Conservation (phyloP, 2,888 invertebrate genomes). For the Tromatobia lineatoria region DNA sequence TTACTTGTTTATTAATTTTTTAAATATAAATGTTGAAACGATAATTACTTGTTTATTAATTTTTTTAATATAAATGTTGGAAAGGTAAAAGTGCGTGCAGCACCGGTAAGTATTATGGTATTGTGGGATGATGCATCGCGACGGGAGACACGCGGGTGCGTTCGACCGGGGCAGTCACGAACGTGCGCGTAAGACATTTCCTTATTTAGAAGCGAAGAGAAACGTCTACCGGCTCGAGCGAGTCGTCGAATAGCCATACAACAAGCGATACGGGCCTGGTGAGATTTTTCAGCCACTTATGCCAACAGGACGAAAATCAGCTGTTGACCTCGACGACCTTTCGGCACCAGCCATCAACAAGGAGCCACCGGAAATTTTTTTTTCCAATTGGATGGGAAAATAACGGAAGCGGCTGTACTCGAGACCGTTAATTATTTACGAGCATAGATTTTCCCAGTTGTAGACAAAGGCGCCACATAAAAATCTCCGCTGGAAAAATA, state of each 20-base stretch:
- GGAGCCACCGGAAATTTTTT: conserved; percentile 23
- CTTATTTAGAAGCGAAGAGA: conserved; percentile 79
- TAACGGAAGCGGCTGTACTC: neutral
- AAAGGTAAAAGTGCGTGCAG: conserved; percentile 2
- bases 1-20: too few relatives aligned
- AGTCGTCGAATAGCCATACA: neutral
- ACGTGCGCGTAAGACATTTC: conserved; percentile 77
- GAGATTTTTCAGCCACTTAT: neutral
- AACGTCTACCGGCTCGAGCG: conserved; percentile 42
- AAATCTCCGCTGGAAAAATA: conserved; percentile 1
- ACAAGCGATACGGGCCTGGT: neutral
- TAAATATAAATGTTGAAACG: too few relatives aligned
- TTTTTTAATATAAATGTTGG: too few relatives aligned
- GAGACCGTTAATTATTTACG: conserved; percentile 16
- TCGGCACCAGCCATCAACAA: neutral
- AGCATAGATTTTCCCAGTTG: conserved; percentile 26
- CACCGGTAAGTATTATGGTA: neutral
- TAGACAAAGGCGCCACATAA: neutral
- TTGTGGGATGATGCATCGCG: conserved; percentile 26
- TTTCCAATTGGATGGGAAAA: neutral
- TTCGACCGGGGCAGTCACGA: conserved; percentile 66
- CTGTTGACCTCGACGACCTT: neutral
- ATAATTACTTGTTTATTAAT: too few relatives aligned
- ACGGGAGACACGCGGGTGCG: conserved; percentile 46
- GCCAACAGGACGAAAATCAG: conserved; percentile 31